Percentiles rank a stretch among this genome's conserved stretches.
Evolutionary conservation across 2,113 vertebrate genomes (phyloP).

Genomic region (Carettochelys insculpta): DNA sequence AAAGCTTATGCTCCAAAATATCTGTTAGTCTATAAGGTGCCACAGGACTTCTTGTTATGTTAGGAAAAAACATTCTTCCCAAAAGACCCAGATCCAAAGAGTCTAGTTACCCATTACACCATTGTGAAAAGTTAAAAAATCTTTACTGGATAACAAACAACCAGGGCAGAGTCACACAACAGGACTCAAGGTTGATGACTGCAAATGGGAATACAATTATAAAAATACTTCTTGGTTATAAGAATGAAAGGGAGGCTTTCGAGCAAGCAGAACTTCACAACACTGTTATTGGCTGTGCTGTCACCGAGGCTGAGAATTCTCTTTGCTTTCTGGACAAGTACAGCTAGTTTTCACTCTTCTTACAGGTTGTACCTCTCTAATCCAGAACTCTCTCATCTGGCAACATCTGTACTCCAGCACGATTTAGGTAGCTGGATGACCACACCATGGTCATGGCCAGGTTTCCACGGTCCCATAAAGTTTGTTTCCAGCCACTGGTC

Average conservation of each 20-base stretch:
- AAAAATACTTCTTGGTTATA: accelerated
- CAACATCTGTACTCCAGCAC: too few relatives aligned
- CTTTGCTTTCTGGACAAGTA: not conserved
- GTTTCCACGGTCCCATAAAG: too few relatives aligned
- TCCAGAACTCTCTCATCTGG: too few relatives aligned
- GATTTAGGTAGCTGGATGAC: too few relatives aligned
- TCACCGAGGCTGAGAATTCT: accelerated
- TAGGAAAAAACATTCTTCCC: too few relatives aligned
- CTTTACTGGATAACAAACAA: not conserved
- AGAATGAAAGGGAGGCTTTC: not conserved
- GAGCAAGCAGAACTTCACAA: not conserved
- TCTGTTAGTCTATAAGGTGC: too few relatives aligned
- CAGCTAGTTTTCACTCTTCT: not conserved
- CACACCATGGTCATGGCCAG: too few relatives aligned
- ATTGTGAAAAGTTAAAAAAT: not conserved
- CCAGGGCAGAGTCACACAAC: not conserved
- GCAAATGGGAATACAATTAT: not conserved
- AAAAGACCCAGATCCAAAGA: not conserved
- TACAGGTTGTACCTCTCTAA: too few relatives aligned
- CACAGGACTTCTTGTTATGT: too few relatives aligned
- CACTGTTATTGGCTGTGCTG: not conserved
- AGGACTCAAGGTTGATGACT: not conserved
- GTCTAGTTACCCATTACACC: not conserved
- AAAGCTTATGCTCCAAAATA: too few relatives aligned
- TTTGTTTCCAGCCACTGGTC: too few relatives aligned